phyloP scores from a whole-genome alignment of 2,797 vertebrate genomes.

The Onychomys arenicola region DNA sequence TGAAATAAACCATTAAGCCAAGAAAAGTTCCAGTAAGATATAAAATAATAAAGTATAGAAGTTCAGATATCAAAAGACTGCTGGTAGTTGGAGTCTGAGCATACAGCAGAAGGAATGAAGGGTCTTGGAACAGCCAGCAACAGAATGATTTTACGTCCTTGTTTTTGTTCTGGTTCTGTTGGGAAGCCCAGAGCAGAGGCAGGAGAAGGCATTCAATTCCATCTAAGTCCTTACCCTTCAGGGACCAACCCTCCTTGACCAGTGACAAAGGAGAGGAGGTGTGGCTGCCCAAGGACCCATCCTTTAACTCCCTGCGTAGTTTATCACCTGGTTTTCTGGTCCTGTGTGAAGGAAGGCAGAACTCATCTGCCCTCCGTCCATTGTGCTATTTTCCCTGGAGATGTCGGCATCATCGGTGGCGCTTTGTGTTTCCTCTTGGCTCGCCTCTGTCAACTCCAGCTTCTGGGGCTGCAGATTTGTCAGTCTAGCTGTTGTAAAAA shows the following conservation, averaged over 20 bases:
- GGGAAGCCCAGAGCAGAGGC: not conserved
- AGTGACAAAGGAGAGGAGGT: not conserved
- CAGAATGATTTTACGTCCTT: not conserved
- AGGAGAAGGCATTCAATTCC: not conserved
- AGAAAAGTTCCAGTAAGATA: slow-evolving; percentile 63
- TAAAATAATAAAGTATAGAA: slow-evolving; percentile 70
- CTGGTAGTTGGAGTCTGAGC: not conserved
- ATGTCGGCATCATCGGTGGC: slow-evolving; percentile 91
- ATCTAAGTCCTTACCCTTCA: not conserved
- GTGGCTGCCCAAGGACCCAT: not conserved
- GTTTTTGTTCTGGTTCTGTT: not conserved
- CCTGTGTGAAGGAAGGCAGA: slow-evolving; percentile 91
- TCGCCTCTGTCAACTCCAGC: slow-evolving; percentile 92
- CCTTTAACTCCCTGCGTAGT: slow-evolving; percentile 78
- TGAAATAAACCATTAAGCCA: slow-evolving; percentile 67
- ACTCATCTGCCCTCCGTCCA: slow-evolving; percentile 88
- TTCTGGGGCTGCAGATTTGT: slow-evolving; percentile 92
- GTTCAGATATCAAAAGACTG: slow-evolving; percentile 49
- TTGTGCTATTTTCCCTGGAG: slow-evolving; percentile 90
- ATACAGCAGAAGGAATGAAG: not conserved
- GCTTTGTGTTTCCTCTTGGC: slow-evolving; percentile 90
- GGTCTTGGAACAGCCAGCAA: not conserved
- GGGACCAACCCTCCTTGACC: not conserved
- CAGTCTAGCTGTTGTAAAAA: slow-evolving; percentile 88
- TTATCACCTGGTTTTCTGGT: slow-evolving; percentile 90